Evolutionary conservation across 2,797 vertebrate genomes (phyloP), one percentile per base, ranked within the genome.

Genomic region (Perodicticus potto): DNA sequence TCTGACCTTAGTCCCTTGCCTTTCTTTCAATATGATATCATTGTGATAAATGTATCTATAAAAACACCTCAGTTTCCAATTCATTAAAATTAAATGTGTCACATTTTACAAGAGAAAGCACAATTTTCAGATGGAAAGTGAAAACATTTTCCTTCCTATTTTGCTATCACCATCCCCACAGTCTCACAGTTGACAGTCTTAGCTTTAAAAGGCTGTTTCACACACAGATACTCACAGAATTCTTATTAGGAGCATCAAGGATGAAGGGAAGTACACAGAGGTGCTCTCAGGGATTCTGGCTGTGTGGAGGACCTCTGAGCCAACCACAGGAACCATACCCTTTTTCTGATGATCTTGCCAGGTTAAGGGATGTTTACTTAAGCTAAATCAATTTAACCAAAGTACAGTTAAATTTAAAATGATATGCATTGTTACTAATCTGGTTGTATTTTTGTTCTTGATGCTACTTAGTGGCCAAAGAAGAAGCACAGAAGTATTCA

Each of bases 41-140:
- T 29, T 45, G n/a, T 87, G 57, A 87, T 65, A 96, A 81, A 67
- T 82, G 25, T 40, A 96, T 87, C 92, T 9, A 37, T 70, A 86
- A 86, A 72, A 53, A 49, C 4, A 49, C 53, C 5, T 90, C 6
- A 1, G 22, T 86, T 96, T 95, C 55, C 53, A 94, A 86, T 96
- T 97, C 80, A 97, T 96, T 96, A 94, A 93, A 96, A 86, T 95
- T 97, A 95, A 95, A 84, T 93, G 45, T 94, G 74, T 92, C 80
- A 59, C 49, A 53, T 87, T 69, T 96, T 85, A 67, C 12, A 93
- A 96, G 80, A 85, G 80, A 96, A 97, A 95, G 92, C 72, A 87
- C 72, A 96, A 94, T 95, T 95, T 97, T 94, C 57, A 76, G 43
- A 73, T 89, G 70, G 70, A 81, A 96, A 92, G 93, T 77, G 78